Evolutionary conservation across 2,797 vertebrate species (phyloP), one percentile per base, ranked within the genome.

Genomic region (Spinibarbus caldwelli): DNA sequence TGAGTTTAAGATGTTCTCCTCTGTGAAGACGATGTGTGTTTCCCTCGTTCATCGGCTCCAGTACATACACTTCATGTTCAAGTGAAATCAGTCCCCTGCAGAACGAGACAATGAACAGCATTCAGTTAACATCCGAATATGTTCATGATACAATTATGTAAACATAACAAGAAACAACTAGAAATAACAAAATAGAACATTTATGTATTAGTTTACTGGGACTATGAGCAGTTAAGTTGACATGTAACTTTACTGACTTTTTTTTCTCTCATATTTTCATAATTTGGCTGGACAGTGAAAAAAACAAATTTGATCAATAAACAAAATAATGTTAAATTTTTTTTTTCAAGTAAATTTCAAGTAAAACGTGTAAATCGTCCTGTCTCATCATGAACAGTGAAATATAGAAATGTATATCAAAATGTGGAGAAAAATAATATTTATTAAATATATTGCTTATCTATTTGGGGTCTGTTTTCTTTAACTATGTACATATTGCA

Each of bases 61-160:
- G 91, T 66, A 98, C 78, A 78, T 95, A 98, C 85, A 95, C 95
- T 91, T 89, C 94, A 91, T 96, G 95, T 90, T 91, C 96, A 87
- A 97, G 90, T 68, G 92, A 94, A 92, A 99, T 95, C 88, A 98
- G 95, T 87, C 98, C 98, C 94, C 98, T 99, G 92, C 38, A 87
- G 87, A 86, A 57, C 49, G 14, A 86, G 11, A 72, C 36, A 64
- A 6, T 71, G 23, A 6, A 68, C 82, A 49, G 34, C 68, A 75
- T 43, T 12, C 8, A 75, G 49, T 34, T 15, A 54, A 52, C 34
- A 29, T 19, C 23, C 5, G 11, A 15, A 76, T 38, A 12, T 54
- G 73, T 52, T 34, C 29, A 34, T 34, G 14, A 29, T 49, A 21
- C 45, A 5, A 73, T 72, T 19, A 2, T 31, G 8, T 31, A 36